Base-by-base conservation (phyloP, 1,140 invertebrate genomes). In the Thaumatotibia leucotreta region DNA sequence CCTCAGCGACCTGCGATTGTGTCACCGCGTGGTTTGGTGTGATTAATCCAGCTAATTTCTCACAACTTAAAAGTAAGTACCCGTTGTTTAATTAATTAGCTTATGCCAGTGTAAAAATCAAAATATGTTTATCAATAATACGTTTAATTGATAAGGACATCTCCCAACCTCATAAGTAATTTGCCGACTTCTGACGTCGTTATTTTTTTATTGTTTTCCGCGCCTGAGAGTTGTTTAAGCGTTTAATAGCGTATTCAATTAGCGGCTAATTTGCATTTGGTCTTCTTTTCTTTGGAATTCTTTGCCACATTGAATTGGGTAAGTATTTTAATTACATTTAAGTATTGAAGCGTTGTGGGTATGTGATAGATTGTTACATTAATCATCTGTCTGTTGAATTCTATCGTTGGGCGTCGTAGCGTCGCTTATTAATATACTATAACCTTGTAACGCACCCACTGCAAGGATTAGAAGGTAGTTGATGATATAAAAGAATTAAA, bases 21-120 rank as follows among this genome's bases (percentile, higher is more conserved):
- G 52, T 58, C 52, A 58, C 52, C 52, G 52, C 52, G 52, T 58
- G 52, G 23, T 58, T 58, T 58, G 52, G 52, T 27, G 52, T 58
- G 52, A 58, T 58, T 58, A 58, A 29, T 58, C 23, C 52, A 27
- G 50, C 20, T 58, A 6, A 4, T 6, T 14, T 14, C 24, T 14
- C 52, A 31, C 52, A 29, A 29, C 1, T 58, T 58, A 54, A 14
- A 23, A 8, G 52, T 58, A 58, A 58, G 52, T 58, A 58, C 0
- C 14, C 11, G 29, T 58, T 58, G 29, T 2, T 45, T 45, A 2
- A 45, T 45, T 17, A 45, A 45, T 45, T 45, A 20, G 14, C 39
- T 45, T 45, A 45, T 20, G 39, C 14, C 39, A 20, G 39, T 5
- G 17, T 45, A 20, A 39, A 20, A 4, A 9, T 17, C 27, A 29